Conservation (phyloP, 2,888 invertebrate genomes). For the Drosophila sordidula region DNA sequence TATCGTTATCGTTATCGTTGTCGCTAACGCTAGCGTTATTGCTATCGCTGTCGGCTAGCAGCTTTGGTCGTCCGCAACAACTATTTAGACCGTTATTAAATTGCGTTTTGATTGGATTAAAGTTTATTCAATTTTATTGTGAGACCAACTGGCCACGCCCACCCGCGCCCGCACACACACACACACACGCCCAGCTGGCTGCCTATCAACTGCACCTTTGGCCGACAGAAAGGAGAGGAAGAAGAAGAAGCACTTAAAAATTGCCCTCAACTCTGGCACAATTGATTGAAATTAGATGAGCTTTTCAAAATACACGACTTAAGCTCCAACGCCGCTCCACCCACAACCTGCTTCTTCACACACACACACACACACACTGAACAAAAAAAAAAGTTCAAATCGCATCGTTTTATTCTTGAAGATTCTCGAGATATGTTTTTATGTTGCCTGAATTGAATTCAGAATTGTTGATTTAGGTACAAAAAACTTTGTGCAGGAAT, state of each 20-base stretch:
- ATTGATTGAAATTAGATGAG: constrained; percentile 82
- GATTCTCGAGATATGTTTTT: too few species aligned
- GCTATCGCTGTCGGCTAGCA: constrained; percentile 5
- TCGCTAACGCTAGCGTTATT: constrained; percentile 1
- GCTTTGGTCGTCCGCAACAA: background rate
- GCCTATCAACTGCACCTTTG: constrained; percentile 14
- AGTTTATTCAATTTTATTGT: constrained; percentile 44
- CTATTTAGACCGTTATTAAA: constrained; percentile 34
- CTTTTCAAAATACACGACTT: constrained; percentile 78
- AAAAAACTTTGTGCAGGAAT: too few species aligned
- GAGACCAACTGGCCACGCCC: constrained; percentile 1
- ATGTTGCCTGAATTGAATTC: too few species aligned
- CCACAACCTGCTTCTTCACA: background rate
- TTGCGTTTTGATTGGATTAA: constrained; percentile 41
- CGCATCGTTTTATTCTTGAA: too few species aligned
- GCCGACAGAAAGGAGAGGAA: constrained; percentile 21
- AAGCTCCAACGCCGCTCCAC: constrained; percentile 30
- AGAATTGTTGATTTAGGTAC: too few species aligned
- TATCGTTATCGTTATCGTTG: constrained; percentile 14
- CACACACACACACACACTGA: background rate
- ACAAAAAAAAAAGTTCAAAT: background rate
- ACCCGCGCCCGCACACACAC: background rate
- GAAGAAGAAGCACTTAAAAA: constrained; percentile 60
- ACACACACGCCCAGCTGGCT: background rate
- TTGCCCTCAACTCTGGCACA: constrained; percentile 62